Base-by-base conservation (phyloP, 2,888 invertebrate species). In the Galeopsomyia nigrocyanea region DNA sequence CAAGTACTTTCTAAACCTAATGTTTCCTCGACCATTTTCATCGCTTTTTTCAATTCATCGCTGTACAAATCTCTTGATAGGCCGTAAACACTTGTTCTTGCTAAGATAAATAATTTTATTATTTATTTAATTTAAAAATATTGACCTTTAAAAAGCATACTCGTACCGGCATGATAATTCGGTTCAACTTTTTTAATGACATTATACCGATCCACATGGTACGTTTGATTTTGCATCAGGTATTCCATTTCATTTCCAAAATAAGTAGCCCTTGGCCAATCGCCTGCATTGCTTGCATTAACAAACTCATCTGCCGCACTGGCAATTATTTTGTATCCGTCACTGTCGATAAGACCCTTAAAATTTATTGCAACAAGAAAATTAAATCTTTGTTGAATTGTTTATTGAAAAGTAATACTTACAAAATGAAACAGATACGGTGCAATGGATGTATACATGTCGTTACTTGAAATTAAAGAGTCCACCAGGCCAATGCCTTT, bases 401-500 rank as follows among this genome's bases (percentile, higher is more conserved):
- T 22, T 19, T 7, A 22, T 49, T 50, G 16, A n/a, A n/a, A 65
- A 2, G 5, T 47, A 46, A 66, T 3, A 58, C 68, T 51, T 26
- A 68, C 68, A 14, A 60, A n/a, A n/a, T 60, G 7, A 14, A 19
- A 68, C 31, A 69, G 39, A 70, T 79, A 80, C 47, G 81, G 78
- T 2, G 79, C 81, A 68, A 79, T 79, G 67, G 80, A 80, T 57
- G 75, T 68, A 62, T 81, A 78, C 66, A 79, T 81, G 74, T 83
- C 82, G 61, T 79, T 77, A 13, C 80, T 79, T 16, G 82, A 82
- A 53, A 82, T 81, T 62, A 80, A 81, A 9, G 82, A 77, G 67
- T 80, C 80, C 3, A 81, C 79, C 6, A 82, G 74, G 50, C 81
- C 83, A 17, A 83, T 75, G 56, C 83, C 83, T 76, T 78, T 77